Base-by-base conservation (phyloP, 30 jellyfish, hydroid and myxozoan genomes). In the Aurelia aurita complex sp. Pacific region DNA sequence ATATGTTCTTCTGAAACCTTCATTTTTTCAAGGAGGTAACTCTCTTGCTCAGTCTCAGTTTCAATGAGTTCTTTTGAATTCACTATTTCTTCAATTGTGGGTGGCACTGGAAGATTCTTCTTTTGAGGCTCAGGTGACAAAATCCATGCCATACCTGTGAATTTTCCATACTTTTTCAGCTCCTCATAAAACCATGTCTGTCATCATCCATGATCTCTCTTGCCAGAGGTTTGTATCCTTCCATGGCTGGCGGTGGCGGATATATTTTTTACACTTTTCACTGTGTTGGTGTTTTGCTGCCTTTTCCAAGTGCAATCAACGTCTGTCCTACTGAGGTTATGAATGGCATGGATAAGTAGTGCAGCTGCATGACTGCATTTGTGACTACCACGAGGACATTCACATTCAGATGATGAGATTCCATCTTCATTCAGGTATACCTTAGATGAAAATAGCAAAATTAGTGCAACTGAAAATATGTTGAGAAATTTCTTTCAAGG, bases 71-170 rank as follows among this genome's bases (percentile, higher is more conserved):
- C 82, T 50, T 36, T 16, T 36, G 82, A 36, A 43, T 12, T 38
- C 18, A 43, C 52, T 13, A 73, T 23, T 9, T 73, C 82, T 2
- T 73, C 40, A 34, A 73, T 16, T 54, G 11, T 12, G 51, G 52
- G 29, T 23, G 54, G 18, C 6, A 73, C 42, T 35, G 61, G 82
- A 38, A 54, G 34, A 32, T n/a, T 14, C 46, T 73, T 54, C 67
- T 36, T 38, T 43, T n/a, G 68, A 35, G 82, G 82, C 51, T 73
- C 82, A 36, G 82, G 82, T 38, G 69, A 38, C 64, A 73, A 36
- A 43, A 73, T 32, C 82, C 82, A 73, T 67, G 69, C 51, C 68
- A 73, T 50, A 13, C 82, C 82, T 36, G 82, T 73, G 35, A 73
- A 73, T 6, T 67, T 32, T 2, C 82, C 67, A 73, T 73, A 73